A percentile compares a stretch with the other conserved stretches of the same genome.
These are phyloP conservation scores for Celastrina argiolus DNA, from an alignment of 2,888 invertebrate species.

Conservation along the genomic window DNA sequence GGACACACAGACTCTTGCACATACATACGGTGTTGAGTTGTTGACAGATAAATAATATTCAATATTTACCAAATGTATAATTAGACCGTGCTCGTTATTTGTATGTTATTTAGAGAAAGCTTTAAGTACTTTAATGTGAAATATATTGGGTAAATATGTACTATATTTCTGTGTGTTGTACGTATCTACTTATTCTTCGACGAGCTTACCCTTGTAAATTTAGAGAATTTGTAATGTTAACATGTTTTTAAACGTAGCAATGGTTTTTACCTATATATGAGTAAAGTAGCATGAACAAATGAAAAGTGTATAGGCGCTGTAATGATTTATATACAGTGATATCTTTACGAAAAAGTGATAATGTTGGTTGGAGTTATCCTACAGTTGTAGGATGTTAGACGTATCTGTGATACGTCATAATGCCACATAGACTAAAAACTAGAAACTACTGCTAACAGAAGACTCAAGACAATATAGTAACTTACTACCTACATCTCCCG, in stretches of 20 bases:
- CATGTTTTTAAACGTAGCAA: background rate
- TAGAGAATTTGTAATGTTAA: background rate
- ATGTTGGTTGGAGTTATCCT: too few species aligned
- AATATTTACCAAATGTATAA: slow-evolving; percentile 19
- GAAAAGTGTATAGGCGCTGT: too few species aligned
- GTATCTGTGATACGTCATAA: too few species aligned
- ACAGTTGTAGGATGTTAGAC: too few species aligned
- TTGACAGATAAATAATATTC: slow-evolving; percentile 23
- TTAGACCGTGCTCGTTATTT: slow-evolving; percentile 5
- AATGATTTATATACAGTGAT: too few species aligned
- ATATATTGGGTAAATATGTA: background rate
- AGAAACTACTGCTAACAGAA: too few species aligned
- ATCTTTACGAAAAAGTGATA: too few species aligned
- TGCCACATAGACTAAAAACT: too few species aligned
- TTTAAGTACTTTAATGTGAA: background rate
- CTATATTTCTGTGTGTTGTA: background rate
- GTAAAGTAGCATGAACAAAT: too few species aligned
- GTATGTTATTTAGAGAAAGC: slow-evolving; percentile 5
- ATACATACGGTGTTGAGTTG: slow-evolving; percentile 42
- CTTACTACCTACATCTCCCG: too few species aligned
- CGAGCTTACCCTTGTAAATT: background rate
- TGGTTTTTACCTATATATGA: background rate
- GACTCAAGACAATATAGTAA: too few species aligned
- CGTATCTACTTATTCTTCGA: background rate
- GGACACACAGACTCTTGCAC: slow-evolving; percentile 57